Percentiles rank a stretch among this genome's conserved stretches.
phyloP scores from a whole-genome alignment of 2,888 invertebrate genomes.

The Drosophila antonietae region DNA sequence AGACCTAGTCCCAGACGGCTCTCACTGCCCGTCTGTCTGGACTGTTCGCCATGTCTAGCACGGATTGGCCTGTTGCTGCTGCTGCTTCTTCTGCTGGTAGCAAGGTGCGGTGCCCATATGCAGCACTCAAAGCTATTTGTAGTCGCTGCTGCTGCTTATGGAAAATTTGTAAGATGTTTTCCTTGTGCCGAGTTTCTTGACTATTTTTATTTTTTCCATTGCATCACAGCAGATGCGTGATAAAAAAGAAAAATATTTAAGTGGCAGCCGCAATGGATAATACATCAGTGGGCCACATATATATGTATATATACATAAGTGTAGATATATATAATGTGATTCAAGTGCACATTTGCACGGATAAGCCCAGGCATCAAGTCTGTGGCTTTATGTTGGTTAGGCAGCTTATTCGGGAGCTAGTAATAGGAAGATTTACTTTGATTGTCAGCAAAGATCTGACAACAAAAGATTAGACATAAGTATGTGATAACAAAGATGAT shows the following conservation, averaged over 20 bases:
- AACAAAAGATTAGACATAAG: constrained; percentile 2
- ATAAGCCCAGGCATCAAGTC: constrained; percentile 33
- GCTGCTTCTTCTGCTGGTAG: constrained; percentile 59
- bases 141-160: constrained; percentile 73
- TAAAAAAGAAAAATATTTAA: constrained; percentile 44
- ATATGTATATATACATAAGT: constrained; percentile 1
- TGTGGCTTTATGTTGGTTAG: constrained; percentile 34
- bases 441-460: background rate
- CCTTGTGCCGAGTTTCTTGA: constrained; percentile 61
- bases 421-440: background rate
- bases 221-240: constrained; percentile 64
- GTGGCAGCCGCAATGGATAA: constrained; percentile 42
- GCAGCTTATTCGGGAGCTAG: constrained; percentile 14
- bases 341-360: constrained; percentile 34
- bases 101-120: constrained; percentile 79
- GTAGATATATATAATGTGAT: constrained; percentile 5
- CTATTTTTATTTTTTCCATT: constrained; percentile 46
- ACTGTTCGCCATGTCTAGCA: constrained; percentile 74
- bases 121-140: constrained; percentile 75
- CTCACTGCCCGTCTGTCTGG: constrained; percentile 67
- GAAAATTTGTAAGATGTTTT: constrained; percentile 77
- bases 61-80: constrained; percentile 59
- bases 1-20: constrained; percentile 63
- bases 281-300: constrained; percentile 30
- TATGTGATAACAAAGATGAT: background rate